Percentiles rank a stretch among this genome's conserved stretches.
Evolutionary conservation across 2,888 invertebrate species (phyloP).

Genomic region (Timema podura): DNA sequence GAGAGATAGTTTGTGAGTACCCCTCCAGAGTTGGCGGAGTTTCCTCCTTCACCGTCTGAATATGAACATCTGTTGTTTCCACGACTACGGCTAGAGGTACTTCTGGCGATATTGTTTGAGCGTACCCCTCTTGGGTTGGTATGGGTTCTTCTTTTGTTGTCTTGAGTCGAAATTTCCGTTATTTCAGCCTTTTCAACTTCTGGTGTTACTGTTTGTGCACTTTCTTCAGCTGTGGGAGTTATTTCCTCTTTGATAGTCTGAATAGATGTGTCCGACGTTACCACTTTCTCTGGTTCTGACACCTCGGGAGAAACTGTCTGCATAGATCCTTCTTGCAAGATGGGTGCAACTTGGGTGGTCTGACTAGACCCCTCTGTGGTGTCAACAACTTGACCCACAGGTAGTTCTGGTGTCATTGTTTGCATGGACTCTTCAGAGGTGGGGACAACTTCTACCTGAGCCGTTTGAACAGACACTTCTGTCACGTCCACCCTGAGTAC

Average conservation of each 20-base stretch:
- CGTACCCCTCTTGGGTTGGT: slow-evolving; percentile 11
- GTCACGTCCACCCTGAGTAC: background rate
- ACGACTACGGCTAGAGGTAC: background rate
- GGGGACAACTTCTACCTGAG: slow-evolving; percentile 40
- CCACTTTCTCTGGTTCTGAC: background rate
- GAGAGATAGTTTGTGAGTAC: slow-evolving; percentile 18
- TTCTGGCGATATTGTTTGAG: slow-evolving; percentile 17
- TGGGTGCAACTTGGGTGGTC: slow-evolving; percentile 43
- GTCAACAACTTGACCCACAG: slow-evolving; percentile 20
- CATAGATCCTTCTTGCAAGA: slow-evolving; percentile 41
- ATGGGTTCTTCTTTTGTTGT: slow-evolving; percentile 20
- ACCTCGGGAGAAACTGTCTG: slow-evolving; percentile 50
- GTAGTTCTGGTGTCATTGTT: slow-evolving; percentile 45
- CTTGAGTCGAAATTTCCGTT: slow-evolving; percentile 16
- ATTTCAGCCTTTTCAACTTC: slow-evolving; percentile 23
- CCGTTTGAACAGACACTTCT: slow-evolving; percentile 14
- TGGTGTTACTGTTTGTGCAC: slow-evolving; percentile 37
- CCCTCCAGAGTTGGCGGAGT: background rate
- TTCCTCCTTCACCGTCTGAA: background rate
- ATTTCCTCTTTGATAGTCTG: slow-evolving; percentile 42
- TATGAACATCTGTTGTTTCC: background rate
- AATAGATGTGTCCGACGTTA: slow-evolving; percentile 29
- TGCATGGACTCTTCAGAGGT: slow-evolving; percentile 43
- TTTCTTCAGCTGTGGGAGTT: slow-evolving; percentile 39
- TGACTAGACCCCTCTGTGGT: slow-evolving; percentile 46